phyloP scores from a whole-genome alignment of 2,888 invertebrate species.

The Danaus chrysippus region DNA sequence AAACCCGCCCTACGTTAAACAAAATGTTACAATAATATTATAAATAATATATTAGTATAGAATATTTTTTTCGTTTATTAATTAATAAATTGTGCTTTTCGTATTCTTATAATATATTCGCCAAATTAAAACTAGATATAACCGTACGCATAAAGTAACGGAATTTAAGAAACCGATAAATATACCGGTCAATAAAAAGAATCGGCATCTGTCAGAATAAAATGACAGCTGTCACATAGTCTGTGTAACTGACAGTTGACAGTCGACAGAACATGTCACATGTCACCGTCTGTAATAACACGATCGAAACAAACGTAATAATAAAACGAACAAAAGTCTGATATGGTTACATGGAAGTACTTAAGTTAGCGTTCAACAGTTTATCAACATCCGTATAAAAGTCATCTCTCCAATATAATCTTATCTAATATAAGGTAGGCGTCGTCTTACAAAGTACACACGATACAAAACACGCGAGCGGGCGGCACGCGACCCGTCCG shows the following conservation, averaged over 20 bases:
- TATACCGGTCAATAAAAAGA: slow-evolving; percentile 14
- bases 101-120: slow-evolving; percentile 69
- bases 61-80: slow-evolving; percentile 42
- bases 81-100: slow-evolving; percentile 73
- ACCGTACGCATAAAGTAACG: slow-evolving; percentile 47
- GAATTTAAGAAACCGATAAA: slow-evolving; percentile 31
- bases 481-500: slow-evolving; percentile 60
- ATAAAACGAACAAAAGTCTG: slow-evolving; percentile 47
- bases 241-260: neutral
- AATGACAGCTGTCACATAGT: neutral
- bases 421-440: slow-evolving; percentile 77
- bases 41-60: slow-evolving; percentile 76
- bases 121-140: slow-evolving; percentile 52
- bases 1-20: slow-evolving; percentile 57
- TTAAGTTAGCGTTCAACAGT: slow-evolving; percentile 75
- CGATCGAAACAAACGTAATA: slow-evolving; percentile 16
- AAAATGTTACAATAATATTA: slow-evolving; percentile 66
- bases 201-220: slow-evolving; percentile 1
- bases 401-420: slow-evolving; percentile 76
- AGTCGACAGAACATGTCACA: neutral
- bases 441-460: slow-evolving; percentile 64
- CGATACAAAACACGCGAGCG: slow-evolving; percentile 58
- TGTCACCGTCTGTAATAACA: slow-evolving; percentile 13
- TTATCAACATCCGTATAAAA: slow-evolving; percentile 78
- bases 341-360: slow-evolving; percentile 73